These are phyloP conservation scores for Cardiocondyla obscurior DNA, from an alignment of 1,140 invertebrate species.

Conservation along the genomic window DNA sequence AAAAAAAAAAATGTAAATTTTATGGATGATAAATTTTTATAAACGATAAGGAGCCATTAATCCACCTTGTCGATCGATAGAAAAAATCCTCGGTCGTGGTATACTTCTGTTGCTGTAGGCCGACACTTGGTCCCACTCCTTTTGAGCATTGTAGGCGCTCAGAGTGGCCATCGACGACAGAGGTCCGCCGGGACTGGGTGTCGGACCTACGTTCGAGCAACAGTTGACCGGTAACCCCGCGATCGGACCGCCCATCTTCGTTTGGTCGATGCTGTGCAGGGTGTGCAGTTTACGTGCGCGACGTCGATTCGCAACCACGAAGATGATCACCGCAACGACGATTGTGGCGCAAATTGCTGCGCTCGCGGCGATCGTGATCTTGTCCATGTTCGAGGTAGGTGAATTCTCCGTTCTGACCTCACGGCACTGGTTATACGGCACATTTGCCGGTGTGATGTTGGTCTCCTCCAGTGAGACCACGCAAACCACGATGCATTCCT, in stretches of 20 bases:
- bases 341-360: conserved; percentile 97
- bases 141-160: conserved; percentile 92
- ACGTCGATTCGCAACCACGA: conserved; percentile 92
- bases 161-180: conserved; percentile 92
- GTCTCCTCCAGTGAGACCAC: conserved; percentile 95
- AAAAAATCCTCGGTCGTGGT: conserved; percentile 92
- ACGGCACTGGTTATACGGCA: conserved; percentile 93
- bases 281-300: conserved; percentile 90
- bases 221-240: conserved; percentile 89
- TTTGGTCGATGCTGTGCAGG: conserved; percentile 86
- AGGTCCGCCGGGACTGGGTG: conserved; percentile 90
- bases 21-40: background rate
- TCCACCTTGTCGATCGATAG: conserved; percentile 87
- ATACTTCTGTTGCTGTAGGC: conserved; percentile 95
- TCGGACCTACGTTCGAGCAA: conserved; percentile 88
- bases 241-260: conserved; percentile 88
- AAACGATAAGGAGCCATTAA: background rate
- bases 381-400: conserved; percentile 94
- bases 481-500: conserved; percentile 96
- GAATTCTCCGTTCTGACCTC: conserved; percentile 93
- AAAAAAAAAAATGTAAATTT: background rate
- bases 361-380: conserved; percentile 96
- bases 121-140: conserved; percentile 97
- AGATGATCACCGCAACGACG: conserved; percentile 93
- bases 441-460: conserved; percentile 92